Conservation (phyloP, 1,140 invertebrate genomes). For the Brachionus paranguensis region DNA sequence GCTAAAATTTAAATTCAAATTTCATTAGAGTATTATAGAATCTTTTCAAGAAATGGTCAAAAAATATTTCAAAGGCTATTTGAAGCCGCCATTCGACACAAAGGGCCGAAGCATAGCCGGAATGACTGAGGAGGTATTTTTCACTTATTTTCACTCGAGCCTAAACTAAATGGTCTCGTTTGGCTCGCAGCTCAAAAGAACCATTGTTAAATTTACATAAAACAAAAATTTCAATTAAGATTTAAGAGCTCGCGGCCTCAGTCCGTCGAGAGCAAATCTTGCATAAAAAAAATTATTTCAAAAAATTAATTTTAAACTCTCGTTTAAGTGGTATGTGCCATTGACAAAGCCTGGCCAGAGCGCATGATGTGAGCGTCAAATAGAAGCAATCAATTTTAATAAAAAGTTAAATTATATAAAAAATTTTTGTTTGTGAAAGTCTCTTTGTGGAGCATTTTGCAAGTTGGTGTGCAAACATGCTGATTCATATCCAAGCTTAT, state of each 20-base stretch:
- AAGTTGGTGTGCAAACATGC: not conserved
- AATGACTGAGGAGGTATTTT: slow-evolving; percentile 42
- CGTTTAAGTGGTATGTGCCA: slow-evolving; percentile 36
- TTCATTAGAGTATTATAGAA: slow-evolving; percentile 41
- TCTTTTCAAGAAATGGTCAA: slow-evolving; percentile 44
- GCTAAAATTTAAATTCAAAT: not conserved
- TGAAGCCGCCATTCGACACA: slow-evolving; percentile 44
- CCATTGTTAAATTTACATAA: not conserved
- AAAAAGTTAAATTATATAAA: not conserved
- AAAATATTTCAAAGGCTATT: slow-evolving; percentile 43
- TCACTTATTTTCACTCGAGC: not conserved
- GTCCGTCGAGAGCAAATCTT: not conserved
- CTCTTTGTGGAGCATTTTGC: too few relatives aligned
- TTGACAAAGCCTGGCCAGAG: slow-evolving; percentile 7
- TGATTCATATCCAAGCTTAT: not conserved
- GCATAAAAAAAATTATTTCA: not conserved
- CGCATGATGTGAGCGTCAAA: not conserved
- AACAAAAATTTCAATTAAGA: slow-evolving; percentile 14
- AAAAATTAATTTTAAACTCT: not conserved
- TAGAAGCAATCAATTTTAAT: not conserved
- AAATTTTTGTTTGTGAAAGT: not conserved
- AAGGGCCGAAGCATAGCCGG: slow-evolving; percentile 42
- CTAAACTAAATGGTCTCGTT: not conserved
- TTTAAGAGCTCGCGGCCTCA: not conserved
- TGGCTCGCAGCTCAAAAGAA: not conserved